Evolutionary conservation across 2,888 invertebrate genomes (phyloP).

Genomic region (Harpalus rufipes): DNA sequence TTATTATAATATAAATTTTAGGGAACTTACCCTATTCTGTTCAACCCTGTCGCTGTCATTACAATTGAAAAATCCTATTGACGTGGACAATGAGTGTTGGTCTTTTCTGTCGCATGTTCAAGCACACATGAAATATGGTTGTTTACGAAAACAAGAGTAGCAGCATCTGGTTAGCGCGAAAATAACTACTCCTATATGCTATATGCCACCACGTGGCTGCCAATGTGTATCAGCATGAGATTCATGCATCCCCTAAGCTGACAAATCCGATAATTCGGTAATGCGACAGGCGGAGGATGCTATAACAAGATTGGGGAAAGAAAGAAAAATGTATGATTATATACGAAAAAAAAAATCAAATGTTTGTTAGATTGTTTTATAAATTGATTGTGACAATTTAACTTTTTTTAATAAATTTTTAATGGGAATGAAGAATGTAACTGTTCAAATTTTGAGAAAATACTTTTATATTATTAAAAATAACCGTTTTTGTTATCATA

Average conservation of each 20-base stretch:
- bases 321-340: background rate
- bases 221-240: constrained; percentile 4
- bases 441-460: no score
- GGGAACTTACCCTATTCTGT: background rate
- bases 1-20: constrained; percentile 1
- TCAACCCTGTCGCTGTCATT: constrained; percentile 7
- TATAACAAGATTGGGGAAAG: background rate
- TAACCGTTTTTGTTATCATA: no score
- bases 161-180: constrained; percentile 58
- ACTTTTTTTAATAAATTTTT: no score
- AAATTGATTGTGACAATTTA: no score
- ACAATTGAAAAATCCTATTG: constrained; percentile 40
- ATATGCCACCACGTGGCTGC: constrained; percentile 11
- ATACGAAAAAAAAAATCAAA: background rate
- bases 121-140: constrained; percentile 49
- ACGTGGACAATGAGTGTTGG: constrained; percentile 34
- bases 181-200: constrained; percentile 41
- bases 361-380: no score
- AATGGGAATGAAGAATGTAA: no score
- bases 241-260: constrained; percentile 56
- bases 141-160: constrained; percentile 55
- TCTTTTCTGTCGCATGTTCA: constrained; percentile 32
- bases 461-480: no score
- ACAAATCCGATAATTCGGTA: constrained; percentile 65
- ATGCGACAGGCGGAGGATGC: constrained; percentile 39